These are phyloP conservation scores for Gopherus evgoodei DNA, from an alignment of 2,113 vertebrate genomes.

Conservation along the genomic window DNA sequence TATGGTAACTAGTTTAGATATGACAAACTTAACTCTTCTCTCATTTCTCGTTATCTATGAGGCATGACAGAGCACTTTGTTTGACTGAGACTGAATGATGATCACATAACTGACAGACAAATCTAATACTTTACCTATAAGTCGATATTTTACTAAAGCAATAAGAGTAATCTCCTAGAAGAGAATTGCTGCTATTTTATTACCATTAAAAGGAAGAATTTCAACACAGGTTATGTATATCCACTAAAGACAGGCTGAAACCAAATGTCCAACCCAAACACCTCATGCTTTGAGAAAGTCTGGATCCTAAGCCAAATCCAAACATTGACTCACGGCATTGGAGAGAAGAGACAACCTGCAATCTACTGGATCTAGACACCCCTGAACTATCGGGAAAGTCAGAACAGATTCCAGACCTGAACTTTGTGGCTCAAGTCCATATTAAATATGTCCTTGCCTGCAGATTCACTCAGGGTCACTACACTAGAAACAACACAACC, in stretches of 20 bases:
- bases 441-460: background rate
- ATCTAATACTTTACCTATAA: background rate
- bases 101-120: background rate
- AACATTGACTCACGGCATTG: background rate
- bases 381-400: background rate
- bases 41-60: background rate
- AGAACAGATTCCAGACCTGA: background rate
- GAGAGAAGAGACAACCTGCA: background rate
- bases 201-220: background rate
- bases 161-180: background rate
- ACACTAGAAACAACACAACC: background rate
- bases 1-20: conserved; percentile 16
- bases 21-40: background rate
- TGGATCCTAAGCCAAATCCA: background rate
- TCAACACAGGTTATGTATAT: background rate
- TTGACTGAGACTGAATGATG: background rate
- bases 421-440: background rate
- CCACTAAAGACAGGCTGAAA: background rate
- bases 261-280: background rate
- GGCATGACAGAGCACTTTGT: background rate
- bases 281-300: background rate
- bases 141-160: background rate
- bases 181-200: conserved; percentile 7
- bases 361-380: background rate
- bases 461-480: background rate